Percentiles rank a stretch among this genome's conserved stretches.
Conservation (phyloP, 1,140 invertebrate species). For the Drosophila bocqueti region DNA sequence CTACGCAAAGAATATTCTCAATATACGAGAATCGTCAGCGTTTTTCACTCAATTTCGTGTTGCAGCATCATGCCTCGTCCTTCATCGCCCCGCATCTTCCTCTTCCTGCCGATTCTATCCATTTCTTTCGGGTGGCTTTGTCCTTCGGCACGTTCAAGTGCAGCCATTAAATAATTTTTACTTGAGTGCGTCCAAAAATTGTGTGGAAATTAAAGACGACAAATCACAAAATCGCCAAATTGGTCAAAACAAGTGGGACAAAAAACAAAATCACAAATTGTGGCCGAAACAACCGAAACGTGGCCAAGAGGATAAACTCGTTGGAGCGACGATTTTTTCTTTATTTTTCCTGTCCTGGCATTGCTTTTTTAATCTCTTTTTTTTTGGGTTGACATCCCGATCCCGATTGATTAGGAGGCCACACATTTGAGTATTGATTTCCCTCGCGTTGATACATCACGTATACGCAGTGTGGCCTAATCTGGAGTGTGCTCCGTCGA, state of each 20-base stretch:
- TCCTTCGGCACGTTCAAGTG: slow-evolving; percentile 74
- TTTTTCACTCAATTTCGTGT: slow-evolving; percentile 46
- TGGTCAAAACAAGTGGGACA: slow-evolving; percentile 76
- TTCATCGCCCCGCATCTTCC: background rate
- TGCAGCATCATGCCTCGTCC: slow-evolving; percentile 6
- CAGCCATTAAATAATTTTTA: slow-evolving; percentile 76
- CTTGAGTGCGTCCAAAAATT: slow-evolving; percentile 67
- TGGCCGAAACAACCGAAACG: slow-evolving; percentile 52
- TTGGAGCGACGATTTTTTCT: slow-evolving; percentile 18
- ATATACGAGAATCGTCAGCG: slow-evolving; percentile 24
- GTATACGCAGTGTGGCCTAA: slow-evolving; percentile 45
- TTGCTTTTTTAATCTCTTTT: slow-evolving; percentile 24
- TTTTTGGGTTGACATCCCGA: slow-evolving; percentile 35
- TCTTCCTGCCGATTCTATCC: slow-evolving; percentile 5
- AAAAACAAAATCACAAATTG: slow-evolving; percentile 63
- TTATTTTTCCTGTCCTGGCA: slow-evolving; percentile 2
- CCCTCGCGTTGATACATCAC: slow-evolving; percentile 64
- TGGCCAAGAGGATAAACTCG: slow-evolving; percentile 51
- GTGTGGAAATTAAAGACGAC: slow-evolving; percentile 65
- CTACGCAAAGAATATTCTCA: slow-evolving; percentile 41
- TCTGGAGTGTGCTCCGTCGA: slow-evolving; percentile 20
- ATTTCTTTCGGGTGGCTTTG: slow-evolving; percentile 26
- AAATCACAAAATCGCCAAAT: slow-evolving; percentile 76
- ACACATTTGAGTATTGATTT: slow-evolving; percentile 73
- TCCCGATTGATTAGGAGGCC: slow-evolving; percentile 47